Percentiles rank a stretch among this genome's conserved stretches.
These are phyloP conservation scores for Metopolophium dirhodum DNA, from an alignment of 1,140 invertebrate species.

Conservation along the genomic window DNA sequence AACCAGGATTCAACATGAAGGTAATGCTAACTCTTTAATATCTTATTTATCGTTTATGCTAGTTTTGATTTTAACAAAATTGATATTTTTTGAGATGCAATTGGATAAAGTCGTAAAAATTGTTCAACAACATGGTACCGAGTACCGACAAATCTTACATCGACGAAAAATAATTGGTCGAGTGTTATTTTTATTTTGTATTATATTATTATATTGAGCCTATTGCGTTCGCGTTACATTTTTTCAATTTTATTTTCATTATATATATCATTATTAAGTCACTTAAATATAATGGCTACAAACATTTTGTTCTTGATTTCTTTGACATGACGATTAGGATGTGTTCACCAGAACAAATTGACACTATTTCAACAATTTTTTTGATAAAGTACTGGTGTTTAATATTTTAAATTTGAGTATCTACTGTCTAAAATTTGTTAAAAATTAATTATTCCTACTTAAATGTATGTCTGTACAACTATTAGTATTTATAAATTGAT, in stretches of 20 bases:
- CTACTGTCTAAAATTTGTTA: not conserved
- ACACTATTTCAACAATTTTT: not conserved
- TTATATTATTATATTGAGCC: not conserved
- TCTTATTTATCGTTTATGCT: not conserved
- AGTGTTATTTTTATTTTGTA: not conserved
- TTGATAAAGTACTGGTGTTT: not conserved
- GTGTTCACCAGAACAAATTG: too few relatives aligned
- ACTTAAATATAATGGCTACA: too few relatives aligned
- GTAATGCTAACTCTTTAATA: not conserved
- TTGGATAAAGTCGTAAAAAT: constrained; percentile 16
- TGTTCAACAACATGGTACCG: not conserved
- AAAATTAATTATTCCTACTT: not conserved
- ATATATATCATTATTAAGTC: not conserved
- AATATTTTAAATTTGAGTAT: not conserved
- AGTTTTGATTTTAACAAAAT: not conserved
- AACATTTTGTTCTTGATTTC: not conserved
- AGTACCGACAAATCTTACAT: not conserved
- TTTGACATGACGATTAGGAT: not conserved
- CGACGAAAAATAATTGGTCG: not conserved
- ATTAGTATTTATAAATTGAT: not conserved
- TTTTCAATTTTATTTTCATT: not conserved
- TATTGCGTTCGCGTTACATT: too few relatives aligned
- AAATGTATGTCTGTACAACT: not conserved
- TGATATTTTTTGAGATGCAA: not conserved
- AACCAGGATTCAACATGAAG: constrained; percentile 37